A percentile compares a stretch with the other conserved stretches of the same genome.
Evolutionary conservation across 2,797 vertebrate genomes (phyloP).

Genomic region (Oryzias sinensis): DNA sequence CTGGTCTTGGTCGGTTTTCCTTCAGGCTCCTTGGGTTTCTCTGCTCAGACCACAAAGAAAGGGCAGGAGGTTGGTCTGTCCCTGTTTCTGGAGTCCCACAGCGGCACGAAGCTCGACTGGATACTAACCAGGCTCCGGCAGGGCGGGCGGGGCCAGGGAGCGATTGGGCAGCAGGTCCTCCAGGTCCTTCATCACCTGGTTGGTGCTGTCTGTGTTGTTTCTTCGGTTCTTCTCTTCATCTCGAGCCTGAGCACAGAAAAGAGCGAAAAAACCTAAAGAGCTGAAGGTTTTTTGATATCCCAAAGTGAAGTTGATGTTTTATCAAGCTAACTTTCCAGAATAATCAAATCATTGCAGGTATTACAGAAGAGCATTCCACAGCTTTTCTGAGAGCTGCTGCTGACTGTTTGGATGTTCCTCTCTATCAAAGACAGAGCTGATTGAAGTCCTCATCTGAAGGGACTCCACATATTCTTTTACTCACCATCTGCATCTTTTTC

Average conservation of each 20-base stretch:
- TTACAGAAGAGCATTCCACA: too few relatives aligned
- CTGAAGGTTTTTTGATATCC: too few relatives aligned
- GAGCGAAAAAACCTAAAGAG: background rate
- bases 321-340: too few relatives aligned
- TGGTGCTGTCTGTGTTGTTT: conserved; percentile 85
- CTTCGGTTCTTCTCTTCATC: conserved; percentile 94
- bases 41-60: conserved; percentile 51
- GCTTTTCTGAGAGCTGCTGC: too few relatives aligned
- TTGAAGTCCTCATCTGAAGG: too few relatives aligned
- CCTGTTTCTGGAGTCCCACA: too few relatives aligned
- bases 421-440: too few relatives aligned
- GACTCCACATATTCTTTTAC: conserved; percentile 22
- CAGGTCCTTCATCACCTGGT: conserved; percentile 82
- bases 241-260: conserved; percentile 76
- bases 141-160: conserved; percentile 48
- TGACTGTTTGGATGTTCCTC: too few relatives aligned
- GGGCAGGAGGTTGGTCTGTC: too few relatives aligned
- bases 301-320: too few relatives aligned
- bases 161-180: conserved; percentile 80
- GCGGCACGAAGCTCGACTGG: background rate
- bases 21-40: conserved; percentile 50
- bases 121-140: conserved; percentile 59
- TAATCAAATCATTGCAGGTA: too few relatives aligned
- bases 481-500: conserved; percentile 97
- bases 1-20: conserved; percentile 66